Base-by-base conservation (phyloP, 2,797 vertebrate species). In the Chaetophractus vellerosus region DNA sequence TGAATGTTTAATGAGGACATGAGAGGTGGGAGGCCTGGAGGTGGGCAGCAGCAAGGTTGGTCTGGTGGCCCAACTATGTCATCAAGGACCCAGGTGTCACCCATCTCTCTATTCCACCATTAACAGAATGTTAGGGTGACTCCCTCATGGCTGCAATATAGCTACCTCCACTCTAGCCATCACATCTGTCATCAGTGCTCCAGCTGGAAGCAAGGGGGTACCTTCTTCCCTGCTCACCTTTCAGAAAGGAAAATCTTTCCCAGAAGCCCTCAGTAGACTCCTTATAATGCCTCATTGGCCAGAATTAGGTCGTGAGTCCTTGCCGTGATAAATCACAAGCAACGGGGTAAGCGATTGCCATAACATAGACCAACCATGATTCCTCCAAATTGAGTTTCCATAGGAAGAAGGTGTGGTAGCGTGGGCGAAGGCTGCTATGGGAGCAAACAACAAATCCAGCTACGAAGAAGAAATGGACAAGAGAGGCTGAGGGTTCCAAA, bases 91-190 rank as follows among this genome's bases (percentile, higher is more conserved):
- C 31, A 6, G 33, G 28, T 7, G 69, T 15, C 36, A 57, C 26
- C 55, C 8, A 7, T 50, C 16, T 66, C 33, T 75, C 21, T 12
- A 9, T 8, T 66, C 24, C 16, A 76, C 26, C 3, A 0, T 26
- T 48, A 33, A 14, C 15, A 61, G 33, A 83, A n/a, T 48, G 6
- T n/a, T 28, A 28, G 11, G 74, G 52, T 57, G 21, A 14, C 3
- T 21, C 33, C 50, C 26, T 88, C 31, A 9, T 2, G 31, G 31
- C 15, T 18, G 12, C 26, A 48, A 3, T 1, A 24, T 23, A 66
- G 59, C 79, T 94, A 85, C 50, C 76, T 68, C 52, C n/a, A 33
- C 72, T 50, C 79, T 10, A 24, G 66, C 18, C 84, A 57, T 88
- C 59, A 23, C 33, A 68, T 79, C 24, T 45, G 31, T 15, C 59